Evolutionary conservation across 2,888 invertebrate species (phyloP).

Genomic region (Petrolisthes manimaculis): DNA sequence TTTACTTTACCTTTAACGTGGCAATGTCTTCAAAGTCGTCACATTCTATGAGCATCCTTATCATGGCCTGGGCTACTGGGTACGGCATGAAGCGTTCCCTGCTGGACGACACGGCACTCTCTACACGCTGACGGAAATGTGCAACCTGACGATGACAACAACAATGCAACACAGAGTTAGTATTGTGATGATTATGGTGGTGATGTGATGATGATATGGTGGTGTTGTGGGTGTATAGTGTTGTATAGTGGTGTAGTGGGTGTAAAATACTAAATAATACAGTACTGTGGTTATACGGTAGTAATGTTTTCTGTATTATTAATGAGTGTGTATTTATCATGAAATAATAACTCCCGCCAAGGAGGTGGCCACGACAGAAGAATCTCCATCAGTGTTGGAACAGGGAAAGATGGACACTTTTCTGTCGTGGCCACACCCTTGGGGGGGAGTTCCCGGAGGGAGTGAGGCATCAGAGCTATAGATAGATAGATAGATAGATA

Average conservation of each 20-base stretch:
- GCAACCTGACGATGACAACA: constrained; percentile 75
- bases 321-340: background rate
- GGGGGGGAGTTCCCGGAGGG: too few relatives aligned
- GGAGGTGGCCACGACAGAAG: too few relatives aligned
- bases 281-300: background rate
- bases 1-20: constrained; percentile 78
- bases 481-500: too few relatives aligned
- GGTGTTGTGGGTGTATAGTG: background rate
- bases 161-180: background rate
- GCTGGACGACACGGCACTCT: constrained; percentile 85
- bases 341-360: too few relatives aligned
- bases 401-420: too few relatives aligned
- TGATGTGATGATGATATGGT: too few relatives aligned
- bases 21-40: constrained; percentile 97
- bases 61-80: constrained; percentile 88
- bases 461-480: too few relatives aligned
- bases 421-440: too few relatives aligned
- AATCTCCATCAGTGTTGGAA: too few relatives aligned
- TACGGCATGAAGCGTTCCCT: constrained; percentile 81
- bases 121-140: constrained; percentile 87
- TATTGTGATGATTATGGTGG: background rate
- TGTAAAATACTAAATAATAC: background rate
- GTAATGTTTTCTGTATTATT: background rate
- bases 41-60: constrained; percentile 92
- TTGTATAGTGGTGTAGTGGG: background rate